Percentiles rank a stretch among this genome's conserved stretches.
Conservation (phyloP, 2,888 invertebrate species). For the Spilosoma lubricipeda region DNA sequence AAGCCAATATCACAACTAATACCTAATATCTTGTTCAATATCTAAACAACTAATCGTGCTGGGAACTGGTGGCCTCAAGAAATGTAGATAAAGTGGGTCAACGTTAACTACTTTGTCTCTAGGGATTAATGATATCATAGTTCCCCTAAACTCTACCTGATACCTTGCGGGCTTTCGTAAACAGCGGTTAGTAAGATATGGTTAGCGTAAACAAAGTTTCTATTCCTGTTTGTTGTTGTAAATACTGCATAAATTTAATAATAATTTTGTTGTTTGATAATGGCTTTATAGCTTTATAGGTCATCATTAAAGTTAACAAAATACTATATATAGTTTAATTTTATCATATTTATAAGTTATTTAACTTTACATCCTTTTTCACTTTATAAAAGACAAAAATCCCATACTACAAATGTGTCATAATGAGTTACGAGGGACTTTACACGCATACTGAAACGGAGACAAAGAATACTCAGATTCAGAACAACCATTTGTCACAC, state of each 20-base stretch:
- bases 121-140: constrained; percentile 73
- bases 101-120: constrained; percentile 74
- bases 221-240: constrained; percentile 38
- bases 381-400: no score
- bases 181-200: constrained; percentile 49
- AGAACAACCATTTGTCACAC: no score
- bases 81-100: constrained; percentile 75
- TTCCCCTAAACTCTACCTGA: constrained; percentile 61
- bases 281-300: neutral
- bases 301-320: no score
- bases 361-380: no score
- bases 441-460: no score
- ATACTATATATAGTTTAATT: no score
- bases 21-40: constrained; percentile 57
- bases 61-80: constrained; percentile 58
- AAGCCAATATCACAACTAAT: constrained; percentile 26
- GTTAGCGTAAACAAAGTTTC: constrained; percentile 45
- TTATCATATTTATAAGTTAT: no score
- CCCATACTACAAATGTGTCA: no score
- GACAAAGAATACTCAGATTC: no score
- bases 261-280: constrained; percentile 2
- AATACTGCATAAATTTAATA: constrained; percentile 44
- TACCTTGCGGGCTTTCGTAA: constrained; percentile 52
- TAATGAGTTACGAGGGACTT: no score
- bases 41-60: constrained; percentile 55